Base-by-base conservation (phyloP, 2,113 vertebrate species). In the Eolophus roseicapilla region DNA sequence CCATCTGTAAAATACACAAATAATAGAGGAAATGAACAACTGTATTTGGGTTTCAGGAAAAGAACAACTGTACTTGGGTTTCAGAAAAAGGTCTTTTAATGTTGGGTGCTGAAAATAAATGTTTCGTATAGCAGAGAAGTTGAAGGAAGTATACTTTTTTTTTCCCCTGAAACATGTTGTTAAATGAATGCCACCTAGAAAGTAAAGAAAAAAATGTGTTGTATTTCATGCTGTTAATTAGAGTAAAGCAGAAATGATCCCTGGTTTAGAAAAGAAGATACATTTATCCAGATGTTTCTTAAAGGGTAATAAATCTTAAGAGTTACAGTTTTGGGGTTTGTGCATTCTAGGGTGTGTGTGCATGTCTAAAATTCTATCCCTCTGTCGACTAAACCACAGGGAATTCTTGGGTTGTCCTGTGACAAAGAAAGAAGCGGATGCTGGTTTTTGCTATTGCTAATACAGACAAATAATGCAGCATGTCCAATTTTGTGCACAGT, bases 291-390 rank as follows among this genome's bases (percentile, higher is more conserved):
- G 17, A 2, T 68, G 46, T 9, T 92, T 90, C 41, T 85, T 62
- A 44, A 33, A 49, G 6, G 35, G 1, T 69, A 67, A 27, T 77
- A 52, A 52, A 78, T 75, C 11, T 63, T 25, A 29, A 18, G 35
- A 64, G 9, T 68, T 63, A 9, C 0, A 33, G 6, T 19, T 85
- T n/a, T 14, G 12, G 13, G 14, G 8, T 83, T 83, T 77, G 18
- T 67, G 8, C 11, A 0, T 90, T 82, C 10, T 43, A 4, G 6
- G 4, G 6, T 5, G 7, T 3, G 3, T 35, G 4, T 37, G 2
- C 41, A 10, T 68, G 37, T 81, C 27, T 87, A 44, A 82, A 94
- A 82, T 93, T 67, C 3, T 23, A 19, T 53, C 13, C 31, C 5
- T 60, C 27, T 81, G 16, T 17, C 3, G 3, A 11, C 43, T 70